These are phyloP conservation scores for Laspeyria flexula DNA, from an alignment of 2,888 invertebrate genomes.

Conservation along the genomic window DNA sequence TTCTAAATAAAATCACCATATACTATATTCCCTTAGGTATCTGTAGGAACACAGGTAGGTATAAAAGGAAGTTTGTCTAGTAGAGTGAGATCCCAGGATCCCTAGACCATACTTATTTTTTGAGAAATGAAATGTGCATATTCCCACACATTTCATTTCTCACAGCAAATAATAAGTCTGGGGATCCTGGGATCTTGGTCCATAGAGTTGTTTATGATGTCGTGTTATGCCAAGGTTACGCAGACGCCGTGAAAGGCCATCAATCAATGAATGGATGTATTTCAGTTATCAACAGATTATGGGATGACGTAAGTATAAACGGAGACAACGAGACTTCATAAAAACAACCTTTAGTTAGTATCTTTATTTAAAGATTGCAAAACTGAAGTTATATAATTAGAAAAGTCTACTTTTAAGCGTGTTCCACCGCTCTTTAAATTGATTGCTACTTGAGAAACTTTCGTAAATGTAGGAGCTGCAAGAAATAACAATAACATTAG, in stretches of 20 bases:
- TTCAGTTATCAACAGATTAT: conserved; percentile 42
- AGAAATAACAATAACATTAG: conserved; percentile 32
- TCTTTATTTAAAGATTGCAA: conserved; percentile 73
- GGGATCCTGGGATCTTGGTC: too few species aligned
- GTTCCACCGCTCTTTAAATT: conserved; percentile 86
- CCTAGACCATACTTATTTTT: too few species aligned
- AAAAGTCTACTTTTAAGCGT: conserved; percentile 86
- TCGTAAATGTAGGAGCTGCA: conserved; percentile 86
- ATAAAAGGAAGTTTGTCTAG: too few species aligned
- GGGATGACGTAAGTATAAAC: conserved; percentile 40
- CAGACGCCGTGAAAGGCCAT: conserved; percentile 13
- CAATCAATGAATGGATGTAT: conserved; percentile 49
- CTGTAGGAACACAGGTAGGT: too few species aligned
- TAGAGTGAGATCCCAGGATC: too few species aligned
- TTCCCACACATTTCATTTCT: too few species aligned
- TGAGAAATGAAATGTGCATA: too few species aligned
- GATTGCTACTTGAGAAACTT: conserved; percentile 86
- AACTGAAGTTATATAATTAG: conserved; percentile 75
- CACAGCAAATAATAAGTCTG: too few species aligned
- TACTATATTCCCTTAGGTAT: too few species aligned
- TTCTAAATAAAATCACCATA: too few species aligned
- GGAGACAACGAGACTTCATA: conserved; percentile 25
- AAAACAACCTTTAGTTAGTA: conserved; percentile 43
- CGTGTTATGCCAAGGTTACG: conserved; percentile 4
- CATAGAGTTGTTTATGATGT: not conserved